phyloP scores from a whole-genome alignment of 2,797 vertebrate species.

The Micrastur ruficollis region DNA sequence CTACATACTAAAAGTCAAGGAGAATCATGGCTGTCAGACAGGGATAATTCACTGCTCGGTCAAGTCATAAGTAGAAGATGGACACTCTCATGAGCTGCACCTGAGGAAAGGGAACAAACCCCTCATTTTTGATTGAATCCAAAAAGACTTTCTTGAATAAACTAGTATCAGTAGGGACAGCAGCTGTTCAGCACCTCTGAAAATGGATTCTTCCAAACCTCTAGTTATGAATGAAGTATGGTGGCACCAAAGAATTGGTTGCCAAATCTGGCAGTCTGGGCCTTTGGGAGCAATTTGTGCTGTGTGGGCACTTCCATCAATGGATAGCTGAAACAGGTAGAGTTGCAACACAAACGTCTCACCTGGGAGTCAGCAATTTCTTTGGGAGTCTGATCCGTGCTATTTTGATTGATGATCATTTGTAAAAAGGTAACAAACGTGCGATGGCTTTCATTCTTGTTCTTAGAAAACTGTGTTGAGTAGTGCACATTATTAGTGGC shows the following conservation, averaged over 20 bases:
- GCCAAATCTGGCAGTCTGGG: background rate
- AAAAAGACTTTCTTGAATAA: background rate
- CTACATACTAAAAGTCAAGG: background rate
- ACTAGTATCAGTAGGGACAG: background rate
- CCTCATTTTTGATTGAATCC: background rate
- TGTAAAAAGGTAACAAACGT: background rate
- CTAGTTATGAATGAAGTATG: background rate
- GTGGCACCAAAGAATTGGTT: background rate
- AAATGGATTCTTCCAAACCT: background rate
- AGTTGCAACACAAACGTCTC: background rate
- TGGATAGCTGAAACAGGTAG: background rate
- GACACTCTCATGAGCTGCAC: background rate
- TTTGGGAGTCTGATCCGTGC: background rate
- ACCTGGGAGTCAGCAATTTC: background rate
- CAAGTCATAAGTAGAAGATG: background rate
- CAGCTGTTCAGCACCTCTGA: background rate
- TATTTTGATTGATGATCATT: background rate
- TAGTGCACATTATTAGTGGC: background rate
- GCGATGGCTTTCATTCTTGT: background rate
- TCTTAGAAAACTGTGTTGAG: background rate
- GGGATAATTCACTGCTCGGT: background rate
- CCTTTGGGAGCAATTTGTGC: background rate
- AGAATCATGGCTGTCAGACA: background rate
- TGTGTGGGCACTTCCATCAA: background rate
- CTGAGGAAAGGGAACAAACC: background rate